Base-by-base conservation (phyloP, 2,888 invertebrate species). In the Sarcophaga variegata region DNA sequence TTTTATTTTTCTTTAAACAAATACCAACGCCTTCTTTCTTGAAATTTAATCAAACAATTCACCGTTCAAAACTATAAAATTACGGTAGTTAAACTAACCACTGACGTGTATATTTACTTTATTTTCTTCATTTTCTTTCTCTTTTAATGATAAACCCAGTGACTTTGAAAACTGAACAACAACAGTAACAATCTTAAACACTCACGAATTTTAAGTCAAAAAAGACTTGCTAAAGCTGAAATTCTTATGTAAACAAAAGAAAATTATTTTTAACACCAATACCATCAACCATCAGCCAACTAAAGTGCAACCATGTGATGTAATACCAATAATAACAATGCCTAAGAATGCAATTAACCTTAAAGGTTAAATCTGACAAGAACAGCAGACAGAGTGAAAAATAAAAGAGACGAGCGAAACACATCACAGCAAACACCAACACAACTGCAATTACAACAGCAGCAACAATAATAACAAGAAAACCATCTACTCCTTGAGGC, bases 261-360 rank as follows among this genome's bases (percentile, higher is more conserved):
- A 71, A 37, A 63, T 70, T 54, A 64, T 71, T 63, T 79, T 70
- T 27, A 62, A 70, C 54, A 54, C 54, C 54, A 54, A 54, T 17
- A 54, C 54, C 54, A 17, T 54, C 12, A 54, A 62, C 60, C 20
- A 27, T 11, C 69, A 54, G 11, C 37, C 49, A 64, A 60, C 37
- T n/a, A 67, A 25, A 67, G 17, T 67, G 47, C 74, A 75, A 66
- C 69, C 60, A 72, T 76, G 85, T 22, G 22, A 76, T 72, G 77
- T 27, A 54, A 49, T 66, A 66, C 12, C 20, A 37, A 67, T 37
- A 83, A 81, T 70, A 82, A 63, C 66, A 85, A 79, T 71, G 79
- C 84, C 87, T 84, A 84, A 84, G 79, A 87, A 87, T 87, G 84
- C 87, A 87, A 87, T 87, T 87, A 87, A 87, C 87, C 84, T 82